Base-by-base conservation (phyloP, 2,797 vertebrate genomes). In the Sebastolobus alascanus region DNA sequence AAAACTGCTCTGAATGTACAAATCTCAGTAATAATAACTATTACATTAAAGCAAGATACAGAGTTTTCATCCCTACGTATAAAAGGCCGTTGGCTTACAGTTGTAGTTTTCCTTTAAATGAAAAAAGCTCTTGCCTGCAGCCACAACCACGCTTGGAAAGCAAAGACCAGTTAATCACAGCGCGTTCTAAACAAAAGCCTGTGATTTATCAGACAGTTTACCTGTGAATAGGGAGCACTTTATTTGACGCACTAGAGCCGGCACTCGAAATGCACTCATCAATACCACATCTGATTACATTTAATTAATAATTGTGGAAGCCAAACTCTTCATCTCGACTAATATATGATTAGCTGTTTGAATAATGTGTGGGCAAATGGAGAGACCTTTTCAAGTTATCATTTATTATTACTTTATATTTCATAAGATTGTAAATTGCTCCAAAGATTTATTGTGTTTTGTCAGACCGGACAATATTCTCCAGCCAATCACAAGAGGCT, bases 151-250 rank as follows among this genome's bases (percentile, higher is more conserved):
- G 37, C 69, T 66, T 70, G 43, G 40, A 82, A 76, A 79, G 60
- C 65, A 54, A 31, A 77, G 68, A 70, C 27, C 73, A 74, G 38
- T 66, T 70, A 70, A 83, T 81, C 55, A 76, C 63, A 9, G 18
- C 11, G 5, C 14, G 9, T 22, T 82, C 58, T 37, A 31, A 84
- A 84, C 77, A 65, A 77, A 84, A 50, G 64, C 5, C 68, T 43
- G 73, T 68, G 65, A 79, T 67, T 88, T 71, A 82, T 88, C 73
- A 37, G 65, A 79, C 77, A 75, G 81, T 65, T 72, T 64, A 81
- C 33, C 80, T 81, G 69, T 70, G 74, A 83, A 79, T 4, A 38
- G 68, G 73, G 59, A 77, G 46, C 46, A 78, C 64, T 84, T 86
- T 64, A 81, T 79, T 33, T 75, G 46, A 80, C 70, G 46, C 54